A percentile compares a stretch with the other conserved stretches of the same genome.
Conservation (phyloP, 2,888 invertebrate genomes). For the Lepidochrysops patricia region DNA sequence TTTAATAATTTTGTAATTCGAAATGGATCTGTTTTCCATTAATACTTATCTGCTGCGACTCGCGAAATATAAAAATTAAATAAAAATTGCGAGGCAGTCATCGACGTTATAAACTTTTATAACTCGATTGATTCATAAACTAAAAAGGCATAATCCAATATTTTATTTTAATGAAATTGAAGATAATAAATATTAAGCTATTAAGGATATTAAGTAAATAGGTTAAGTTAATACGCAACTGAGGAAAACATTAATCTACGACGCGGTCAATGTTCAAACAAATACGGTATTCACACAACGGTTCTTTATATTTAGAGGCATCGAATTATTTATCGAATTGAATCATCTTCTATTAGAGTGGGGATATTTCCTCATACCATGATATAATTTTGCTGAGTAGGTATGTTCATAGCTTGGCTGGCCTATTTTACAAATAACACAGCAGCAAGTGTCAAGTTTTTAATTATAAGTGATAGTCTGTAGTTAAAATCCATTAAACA, state of each 20-base stretch:
- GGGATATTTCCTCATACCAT: slow-evolving; percentile 42
- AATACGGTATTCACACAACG: slow-evolving; percentile 56
- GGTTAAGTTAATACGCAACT: slow-evolving; percentile 33
- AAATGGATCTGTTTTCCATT: background rate
- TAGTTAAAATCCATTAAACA: no score
- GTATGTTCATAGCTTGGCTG: background rate
- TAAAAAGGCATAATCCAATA: background rate
- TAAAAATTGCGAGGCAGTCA: no score
- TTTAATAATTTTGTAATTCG: no score
- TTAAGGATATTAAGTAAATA: slow-evolving; percentile 36
- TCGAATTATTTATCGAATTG: slow-evolving; percentile 51
- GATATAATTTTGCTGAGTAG: slow-evolving; percentile 20
- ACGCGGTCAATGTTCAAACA: slow-evolving; percentile 49
- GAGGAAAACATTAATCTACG: slow-evolving; percentile 46
- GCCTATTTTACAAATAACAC: background rate
- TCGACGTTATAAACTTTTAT: no score
- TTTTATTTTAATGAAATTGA: background rate
- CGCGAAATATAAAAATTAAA: no score
- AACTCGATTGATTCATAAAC: background rate
- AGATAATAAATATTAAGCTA: slow-evolving; percentile 14
- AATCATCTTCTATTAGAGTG: slow-evolving; percentile 52
- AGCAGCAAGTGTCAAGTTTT: background rate
- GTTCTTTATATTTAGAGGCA: slow-evolving; percentile 61
- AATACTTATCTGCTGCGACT: no score
- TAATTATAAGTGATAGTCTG: no score